Percentiles rank a stretch among this genome's conserved stretches.
Conservation (phyloP, 1,140 invertebrate genomes). For the Eumeta japonica region DNA sequence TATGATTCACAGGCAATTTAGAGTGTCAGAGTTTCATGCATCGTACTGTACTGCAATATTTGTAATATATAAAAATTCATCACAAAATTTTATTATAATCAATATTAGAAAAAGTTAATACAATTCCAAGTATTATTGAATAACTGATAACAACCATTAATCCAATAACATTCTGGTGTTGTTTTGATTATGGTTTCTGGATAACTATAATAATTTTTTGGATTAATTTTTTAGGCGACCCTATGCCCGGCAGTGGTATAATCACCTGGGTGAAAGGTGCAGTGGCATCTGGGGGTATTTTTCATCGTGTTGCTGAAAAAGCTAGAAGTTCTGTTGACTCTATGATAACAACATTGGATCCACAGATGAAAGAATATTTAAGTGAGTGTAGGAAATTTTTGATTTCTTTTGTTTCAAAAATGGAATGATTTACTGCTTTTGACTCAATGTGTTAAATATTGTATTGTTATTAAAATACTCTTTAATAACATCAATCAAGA, state of each 20-base stretch:
- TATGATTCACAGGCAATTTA: too few species aligned
- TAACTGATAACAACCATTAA: background rate
- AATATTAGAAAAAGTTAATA: too few species aligned
- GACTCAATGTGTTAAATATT: too few species aligned
- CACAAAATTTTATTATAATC: too few species aligned
- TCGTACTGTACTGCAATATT: too few species aligned
- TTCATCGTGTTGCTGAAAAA: slow-evolving; percentile 64
- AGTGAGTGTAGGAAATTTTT: slow-evolving; percentile 60
- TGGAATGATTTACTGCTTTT: too few species aligned
- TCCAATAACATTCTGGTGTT: background rate
- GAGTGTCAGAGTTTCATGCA: too few species aligned
- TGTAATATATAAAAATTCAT: too few species aligned
- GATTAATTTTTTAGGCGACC: slow-evolving; percentile 35
- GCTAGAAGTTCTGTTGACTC: slow-evolving; percentile 82
- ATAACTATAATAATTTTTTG: background rate
- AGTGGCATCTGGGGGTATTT: slow-evolving; percentile 50
- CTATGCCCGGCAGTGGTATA: slow-evolving; percentile 55
- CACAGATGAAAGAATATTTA: slow-evolving; percentile 86
- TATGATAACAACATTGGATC: slow-evolving; percentile 86
- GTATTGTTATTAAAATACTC: too few species aligned
- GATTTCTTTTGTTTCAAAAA: too few species aligned
- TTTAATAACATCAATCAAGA: too few species aligned
- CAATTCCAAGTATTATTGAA: too few species aligned
- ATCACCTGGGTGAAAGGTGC: slow-evolving; percentile 63
- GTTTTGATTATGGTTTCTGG: background rate